phyloP scores from a whole-genome alignment of 37 sponge, comb jelly and placozoan genomes.

The Diacarnus erythraeanus region DNA sequence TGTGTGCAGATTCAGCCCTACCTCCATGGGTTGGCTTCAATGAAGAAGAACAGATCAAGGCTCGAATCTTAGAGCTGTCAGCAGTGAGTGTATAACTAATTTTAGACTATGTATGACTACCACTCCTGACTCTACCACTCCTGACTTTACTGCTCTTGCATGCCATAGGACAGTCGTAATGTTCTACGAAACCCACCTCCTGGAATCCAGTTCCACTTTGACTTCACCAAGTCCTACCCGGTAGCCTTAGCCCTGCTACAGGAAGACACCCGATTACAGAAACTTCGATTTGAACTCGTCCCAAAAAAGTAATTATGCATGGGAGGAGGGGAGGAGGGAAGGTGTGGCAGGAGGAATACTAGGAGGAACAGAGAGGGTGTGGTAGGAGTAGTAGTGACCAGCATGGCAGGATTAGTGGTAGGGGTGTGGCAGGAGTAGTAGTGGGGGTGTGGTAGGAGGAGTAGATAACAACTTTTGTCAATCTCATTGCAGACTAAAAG shows the following conservation, averaged over 20 bases:
- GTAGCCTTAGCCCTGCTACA: constrained; percentile 88
- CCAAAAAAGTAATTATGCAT: constrained; percentile 97
- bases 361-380: neutral
- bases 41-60: constrained; percentile 97
- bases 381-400: neutral
- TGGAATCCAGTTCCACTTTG: constrained; percentile 90
- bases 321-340: neutral
- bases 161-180: constrained; percentile 87
- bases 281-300: constrained; percentile 91
- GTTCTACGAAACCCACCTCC: constrained; percentile 93
- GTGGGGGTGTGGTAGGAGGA: neutral
- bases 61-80: constrained; percentile 92
- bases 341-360: neutral
- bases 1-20: constrained; percentile 64
- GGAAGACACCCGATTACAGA: constrained; percentile 80
- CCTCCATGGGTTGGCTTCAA: constrained; percentile 99
- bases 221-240: constrained; percentile 72
- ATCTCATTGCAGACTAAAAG: constrained; percentile 67
- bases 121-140: constrained; percentile 2
- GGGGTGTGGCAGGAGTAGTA: neutral
- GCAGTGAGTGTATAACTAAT: constrained; percentile 38
- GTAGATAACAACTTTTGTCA: neutral
- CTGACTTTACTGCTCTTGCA: neutral
- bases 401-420: neutral
- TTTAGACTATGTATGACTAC: neutral